A percentile compares a stretch with the other conserved stretches of the same genome.
phyloP scores from a whole-genome alignment of 2,888 invertebrate genomes.

The Melanostoma scalare region DNA sequence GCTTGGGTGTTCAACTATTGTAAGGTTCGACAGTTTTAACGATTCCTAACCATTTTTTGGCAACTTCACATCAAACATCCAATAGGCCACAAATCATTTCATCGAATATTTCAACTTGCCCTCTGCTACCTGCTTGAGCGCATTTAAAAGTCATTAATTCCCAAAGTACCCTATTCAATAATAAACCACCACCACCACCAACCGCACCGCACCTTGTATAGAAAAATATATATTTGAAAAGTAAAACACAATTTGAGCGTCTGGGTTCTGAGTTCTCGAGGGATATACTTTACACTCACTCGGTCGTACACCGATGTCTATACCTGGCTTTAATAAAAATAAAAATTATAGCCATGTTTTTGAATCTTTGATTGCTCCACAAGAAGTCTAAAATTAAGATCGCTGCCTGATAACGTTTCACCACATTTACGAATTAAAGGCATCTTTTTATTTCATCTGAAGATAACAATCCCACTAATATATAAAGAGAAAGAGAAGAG shows the following conservation, averaged over 20 bases:
- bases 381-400: slow-evolving; percentile 74
- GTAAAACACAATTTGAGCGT: not conserved
- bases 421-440: slow-evolving; percentile 71
- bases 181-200: slow-evolving; percentile 19
- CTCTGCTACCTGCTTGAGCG: slow-evolving; percentile 1
- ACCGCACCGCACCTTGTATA: not conserved
- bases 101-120: not conserved
- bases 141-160: slow-evolving; percentile 33
- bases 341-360: slow-evolving; percentile 77
- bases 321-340: slow-evolving; percentile 47
- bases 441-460: slow-evolving; percentile 69
- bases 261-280: not conserved
- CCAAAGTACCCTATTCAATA: slow-evolving; percentile 24
- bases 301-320: not conserved
- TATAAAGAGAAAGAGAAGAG: slow-evolving; percentile 36
- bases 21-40: not conserved
- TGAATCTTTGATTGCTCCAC: slow-evolving; percentile 74
- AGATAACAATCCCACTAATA: slow-evolving; percentile 65
- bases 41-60: not conserved
- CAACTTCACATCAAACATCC: no score
- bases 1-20: no score
- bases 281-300: not conserved
- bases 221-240: slow-evolving; percentile 24
- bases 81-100: not conserved
- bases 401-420: slow-evolving; percentile 72